A percentile compares a stretch with the other conserved stretches of the same genome.
These are phyloP conservation scores for Neodiprion lecontei DNA, from an alignment of 1,140 invertebrate genomes.

Conservation along the genomic window DNA sequence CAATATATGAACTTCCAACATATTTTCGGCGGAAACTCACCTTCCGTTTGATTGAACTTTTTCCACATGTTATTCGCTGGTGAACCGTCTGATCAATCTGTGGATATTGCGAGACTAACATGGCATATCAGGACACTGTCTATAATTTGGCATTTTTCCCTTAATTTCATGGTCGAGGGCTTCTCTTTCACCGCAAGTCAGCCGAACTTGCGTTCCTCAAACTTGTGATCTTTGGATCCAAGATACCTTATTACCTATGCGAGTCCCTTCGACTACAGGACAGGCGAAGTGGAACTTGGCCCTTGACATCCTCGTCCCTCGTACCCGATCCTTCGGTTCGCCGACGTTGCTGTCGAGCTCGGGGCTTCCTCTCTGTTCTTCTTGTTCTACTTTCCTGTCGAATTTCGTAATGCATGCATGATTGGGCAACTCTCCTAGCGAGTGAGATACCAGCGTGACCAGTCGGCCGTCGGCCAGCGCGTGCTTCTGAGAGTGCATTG, in stretches of 20 bases:
- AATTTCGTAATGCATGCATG: slow-evolving; percentile 46
- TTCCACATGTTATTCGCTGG: no score
- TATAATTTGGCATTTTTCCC: slow-evolving; percentile 3
- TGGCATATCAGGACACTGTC: background rate
- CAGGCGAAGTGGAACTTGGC: slow-evolving; percentile 1
- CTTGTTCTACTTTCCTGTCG: background rate
- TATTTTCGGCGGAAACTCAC: no score
- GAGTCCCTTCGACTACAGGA: background rate
- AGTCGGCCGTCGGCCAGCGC: slow-evolving; percentile 20
- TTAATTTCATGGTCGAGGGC: background rate
- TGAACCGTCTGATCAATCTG: background rate
- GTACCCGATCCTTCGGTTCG: background rate
- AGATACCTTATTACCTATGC: background rate
- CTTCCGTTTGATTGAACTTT: no score
- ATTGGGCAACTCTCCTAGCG: slow-evolving; percentile 43
- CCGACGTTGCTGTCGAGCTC: background rate
- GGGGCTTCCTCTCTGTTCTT: background rate
- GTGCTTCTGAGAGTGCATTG: slow-evolving; percentile 32
- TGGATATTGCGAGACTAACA: background rate
- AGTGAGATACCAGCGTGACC: slow-evolving; percentile 37
- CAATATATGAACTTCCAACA: no score
- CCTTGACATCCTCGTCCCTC: background rate
- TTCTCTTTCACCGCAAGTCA: background rate
- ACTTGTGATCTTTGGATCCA: background rate
- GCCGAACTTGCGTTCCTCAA: background rate